A percentile compares a stretch with the other conserved stretches of the same genome.
These are phyloP conservation scores for Gallinago paraguaiae DNA, from an alignment of 2,113 vertebrate species.

Conservation along the genomic window DNA sequence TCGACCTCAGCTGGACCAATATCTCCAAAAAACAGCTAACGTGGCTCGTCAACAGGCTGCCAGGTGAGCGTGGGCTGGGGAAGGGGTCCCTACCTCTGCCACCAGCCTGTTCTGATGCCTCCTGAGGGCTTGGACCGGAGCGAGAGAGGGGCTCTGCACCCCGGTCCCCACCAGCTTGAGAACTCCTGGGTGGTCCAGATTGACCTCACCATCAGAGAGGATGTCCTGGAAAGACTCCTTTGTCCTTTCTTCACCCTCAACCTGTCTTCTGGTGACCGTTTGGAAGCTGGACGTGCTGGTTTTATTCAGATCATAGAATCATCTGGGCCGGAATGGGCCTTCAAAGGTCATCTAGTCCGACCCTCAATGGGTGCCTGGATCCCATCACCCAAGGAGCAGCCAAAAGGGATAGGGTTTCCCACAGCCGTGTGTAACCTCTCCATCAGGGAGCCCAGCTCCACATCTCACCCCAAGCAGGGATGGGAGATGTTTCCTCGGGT, in stretches of 20 bases:
- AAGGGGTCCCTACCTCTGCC: neutral
- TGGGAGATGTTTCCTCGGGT: neutral
- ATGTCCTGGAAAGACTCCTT: too few species aligned
- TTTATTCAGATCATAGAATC: too few species aligned
- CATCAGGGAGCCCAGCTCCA: neutral
- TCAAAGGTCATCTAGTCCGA: too few species aligned
- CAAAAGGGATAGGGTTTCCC: fast-evolving
- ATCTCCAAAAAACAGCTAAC: constrained; percentile 97
- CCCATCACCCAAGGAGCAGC: neutral
- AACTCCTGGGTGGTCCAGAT: neutral
- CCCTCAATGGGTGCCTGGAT: neutral
- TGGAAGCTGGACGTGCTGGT: too few species aligned
- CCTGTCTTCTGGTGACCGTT: too few species aligned
- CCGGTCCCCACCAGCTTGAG: neutral
- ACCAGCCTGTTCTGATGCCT: neutral
- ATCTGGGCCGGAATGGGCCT: too few species aligned
- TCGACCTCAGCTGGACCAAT: constrained; percentile 97
- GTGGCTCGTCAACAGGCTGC: constrained; percentile 93
- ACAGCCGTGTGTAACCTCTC: neutral
- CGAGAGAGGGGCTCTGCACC: fast-evolving
- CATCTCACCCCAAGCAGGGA: neutral
- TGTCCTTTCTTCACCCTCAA: too few species aligned
- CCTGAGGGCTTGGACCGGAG: fast-evolving
- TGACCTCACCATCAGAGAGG: too few species aligned
- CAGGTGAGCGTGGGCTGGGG: constrained; percentile 74